phyloP scores from a whole-genome alignment of 2,797 vertebrate genomes.

The Sebastolobus alascanus region DNA sequence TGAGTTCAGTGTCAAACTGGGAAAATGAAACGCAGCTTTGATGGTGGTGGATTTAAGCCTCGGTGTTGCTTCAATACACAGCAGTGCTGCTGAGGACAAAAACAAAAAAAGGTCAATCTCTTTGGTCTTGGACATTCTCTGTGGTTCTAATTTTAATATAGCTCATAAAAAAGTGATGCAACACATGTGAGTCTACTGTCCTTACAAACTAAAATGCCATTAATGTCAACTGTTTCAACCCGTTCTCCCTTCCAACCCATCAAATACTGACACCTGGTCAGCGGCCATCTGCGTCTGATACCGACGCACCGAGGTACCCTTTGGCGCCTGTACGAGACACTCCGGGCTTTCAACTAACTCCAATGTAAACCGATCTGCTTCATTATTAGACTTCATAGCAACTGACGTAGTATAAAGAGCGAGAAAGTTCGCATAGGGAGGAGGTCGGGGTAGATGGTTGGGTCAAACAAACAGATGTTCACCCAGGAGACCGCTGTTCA shows the following conservation, averaged over 20 bases:
- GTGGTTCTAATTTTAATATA: background rate
- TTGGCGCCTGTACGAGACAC: background rate
- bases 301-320: too few relatives aligned
- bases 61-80: constrained; percentile 30
- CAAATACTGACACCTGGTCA: background rate
- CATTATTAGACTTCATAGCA: too few relatives aligned
- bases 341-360: background rate
- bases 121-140: background rate
- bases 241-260: too few relatives aligned
- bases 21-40: constrained; percentile 48
- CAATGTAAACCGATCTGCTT: background rate
- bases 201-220: background rate
- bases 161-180: background rate
- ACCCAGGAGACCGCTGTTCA: too few relatives aligned
- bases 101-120: background rate
- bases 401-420: background rate
- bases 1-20: constrained; percentile 18
- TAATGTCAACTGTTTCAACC: background rate
- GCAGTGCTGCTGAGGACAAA: constrained; percentile 3
- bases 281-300: background rate
- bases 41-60: constrained; percentile 17
- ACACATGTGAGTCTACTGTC: background rate
- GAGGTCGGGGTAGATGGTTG: background rate
- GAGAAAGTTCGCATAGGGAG: background rate
- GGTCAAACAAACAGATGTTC: too few relatives aligned